These are phyloP conservation scores for Fragum sueziense DNA, from an alignment of 2,888 invertebrate species.

Conservation along the genomic window DNA sequence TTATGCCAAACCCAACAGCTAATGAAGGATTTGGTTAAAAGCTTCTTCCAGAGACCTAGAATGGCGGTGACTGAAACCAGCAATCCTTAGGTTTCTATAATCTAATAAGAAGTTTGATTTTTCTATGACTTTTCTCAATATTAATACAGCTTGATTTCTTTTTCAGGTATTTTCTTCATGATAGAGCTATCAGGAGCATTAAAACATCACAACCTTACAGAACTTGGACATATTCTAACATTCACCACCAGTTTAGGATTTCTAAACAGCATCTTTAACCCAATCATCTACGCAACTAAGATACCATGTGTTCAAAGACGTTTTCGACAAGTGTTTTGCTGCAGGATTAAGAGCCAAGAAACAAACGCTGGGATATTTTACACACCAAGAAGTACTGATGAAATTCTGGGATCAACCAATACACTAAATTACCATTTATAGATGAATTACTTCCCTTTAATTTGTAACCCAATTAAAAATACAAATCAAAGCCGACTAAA, in stretches of 20 bases:
- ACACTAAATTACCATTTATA: background rate
- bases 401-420: background rate
- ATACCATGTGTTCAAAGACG: constrained; percentile 63
- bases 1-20: no score
- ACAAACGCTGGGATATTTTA: background rate
- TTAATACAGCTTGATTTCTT: constrained; percentile 8
- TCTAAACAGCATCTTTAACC: constrained; percentile 69
- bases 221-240: constrained; percentile 63
- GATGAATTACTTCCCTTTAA: no score
- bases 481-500: no score
- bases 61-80: no score
- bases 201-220: constrained; percentile 48
- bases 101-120: no score
- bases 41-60: no score
- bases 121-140: no score
- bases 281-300: constrained; percentile 73
- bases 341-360: constrained; percentile 4
- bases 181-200: constrained; percentile 52
- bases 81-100: no score
- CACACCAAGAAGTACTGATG: background rate
- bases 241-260: constrained; percentile 62
- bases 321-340: constrained; percentile 50
- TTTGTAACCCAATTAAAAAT: no score
- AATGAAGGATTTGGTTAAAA: no score
- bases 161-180: constrained; percentile 60